Base-by-base conservation (phyloP, 1,140 invertebrate species). In the Melipona quadrifasciata region DNA sequence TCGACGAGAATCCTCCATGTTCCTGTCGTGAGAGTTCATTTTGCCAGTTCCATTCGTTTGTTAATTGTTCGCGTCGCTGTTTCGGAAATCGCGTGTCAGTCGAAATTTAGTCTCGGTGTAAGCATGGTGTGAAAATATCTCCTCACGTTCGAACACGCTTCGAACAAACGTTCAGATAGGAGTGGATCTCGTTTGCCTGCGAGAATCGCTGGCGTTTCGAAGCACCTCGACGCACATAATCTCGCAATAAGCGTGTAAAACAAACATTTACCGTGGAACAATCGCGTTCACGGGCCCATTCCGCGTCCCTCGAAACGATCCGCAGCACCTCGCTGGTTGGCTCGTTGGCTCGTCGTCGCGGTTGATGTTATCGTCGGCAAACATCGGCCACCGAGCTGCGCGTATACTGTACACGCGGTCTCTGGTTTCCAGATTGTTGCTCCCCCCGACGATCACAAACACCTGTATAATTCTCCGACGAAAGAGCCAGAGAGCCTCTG, bases 371-470 rank as follows among this genome's bases (percentile, higher is more conserved):
- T 82, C 51, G 34, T 57, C 79, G 53, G 67, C 55, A 47, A 47
- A 47, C 39, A 58, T 55, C 31, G 71, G 55, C 61, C 75, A 82
- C 75, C 72, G 75, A 3, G 8, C 47, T 47, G 19, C 8, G 19
- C 8, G 31, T 57, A n/a, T 74, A 47, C 39, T 47, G 77, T 80
- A 19, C 21, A 53, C 57, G 19, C 71, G 21, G 24, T 34, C 51
- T 10, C 55, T 11, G 24, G 58, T 31, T 55, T 21, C 51, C 6
- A 27, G n/a, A 17, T 74, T 58, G 34, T 84, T 75, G 58, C 78
- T 85, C 34, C 74, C 58, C 81, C 24, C 16, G 31, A 19, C n/a
- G 80, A 88, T 88, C 87, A 81, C 83, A 87, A 79, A 77, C 67
- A 84, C 73, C 80, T 16, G 61, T 55, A n/a, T n/a, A 67, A 78